These are phyloP conservation scores for Thereva unica DNA, from an alignment of 2,888 invertebrate genomes.

Conservation along the genomic window DNA sequence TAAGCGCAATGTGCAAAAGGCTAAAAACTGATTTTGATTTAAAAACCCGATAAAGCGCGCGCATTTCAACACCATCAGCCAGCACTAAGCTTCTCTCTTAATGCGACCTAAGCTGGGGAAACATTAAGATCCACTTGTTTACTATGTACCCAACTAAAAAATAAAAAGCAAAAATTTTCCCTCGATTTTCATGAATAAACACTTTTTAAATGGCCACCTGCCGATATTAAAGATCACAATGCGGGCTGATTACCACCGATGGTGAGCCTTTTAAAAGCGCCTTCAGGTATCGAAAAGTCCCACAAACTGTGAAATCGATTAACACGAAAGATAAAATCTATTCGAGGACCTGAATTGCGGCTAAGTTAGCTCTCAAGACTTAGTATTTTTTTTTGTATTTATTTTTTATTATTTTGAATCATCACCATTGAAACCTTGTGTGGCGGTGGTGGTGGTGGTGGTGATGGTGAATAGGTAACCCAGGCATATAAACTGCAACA, in stretches of 20 bases:
- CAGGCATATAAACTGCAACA: not conserved
- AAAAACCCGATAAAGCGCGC: too few relatives aligned
- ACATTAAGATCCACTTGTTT: too few relatives aligned
- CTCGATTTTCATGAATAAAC: constrained; percentile 25
- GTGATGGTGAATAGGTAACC: constrained; percentile 12
- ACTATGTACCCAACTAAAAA: not conserved
- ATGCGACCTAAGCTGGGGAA: too few relatives aligned
- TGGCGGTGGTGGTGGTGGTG: not conserved
- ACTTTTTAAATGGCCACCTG: constrained; percentile 28
- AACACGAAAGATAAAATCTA: constrained; percentile 33
- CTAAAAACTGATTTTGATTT: too few relatives aligned
- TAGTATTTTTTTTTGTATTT: not conserved
- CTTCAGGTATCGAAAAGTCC: constrained; percentile 20
- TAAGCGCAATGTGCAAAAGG: too few relatives aligned
- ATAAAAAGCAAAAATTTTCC: constrained; percentile 18
- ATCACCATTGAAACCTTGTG: constrained; percentile 22
- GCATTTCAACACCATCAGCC: too few relatives aligned
- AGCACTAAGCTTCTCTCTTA: too few relatives aligned
- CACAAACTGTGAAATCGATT: constrained; percentile 36
- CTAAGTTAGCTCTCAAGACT: not conserved
- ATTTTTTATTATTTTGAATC: constrained; percentile 19
- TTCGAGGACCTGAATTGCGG: constrained; percentile 22
- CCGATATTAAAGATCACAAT: constrained; percentile 33
- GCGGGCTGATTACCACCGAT: constrained; percentile 35
- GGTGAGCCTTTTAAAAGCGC: constrained; percentile 12